Percentiles rank a stretch among this genome's conserved stretches.
These are phyloP conservation scores for Caranx melampygus DNA, from an alignment of 2,113 vertebrate species.

Conservation along the genomic window DNA sequence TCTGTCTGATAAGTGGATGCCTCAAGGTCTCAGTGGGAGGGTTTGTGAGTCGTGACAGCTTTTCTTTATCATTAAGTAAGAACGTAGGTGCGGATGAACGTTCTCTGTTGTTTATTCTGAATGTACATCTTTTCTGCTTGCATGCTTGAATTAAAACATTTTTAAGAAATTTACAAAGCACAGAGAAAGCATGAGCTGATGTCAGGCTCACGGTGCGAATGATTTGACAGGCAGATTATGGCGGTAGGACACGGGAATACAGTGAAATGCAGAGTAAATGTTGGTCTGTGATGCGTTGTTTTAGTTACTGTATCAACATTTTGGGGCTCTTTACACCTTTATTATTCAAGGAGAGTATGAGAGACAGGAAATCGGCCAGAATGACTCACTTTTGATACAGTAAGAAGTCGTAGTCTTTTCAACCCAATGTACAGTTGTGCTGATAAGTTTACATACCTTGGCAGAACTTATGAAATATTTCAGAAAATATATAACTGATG, in stretches of 20 bases:
- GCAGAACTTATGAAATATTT: too few relatives aligned
- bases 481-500: too few relatives aligned
- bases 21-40: conserved; percentile 51
- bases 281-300: not conserved
- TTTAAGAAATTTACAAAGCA: not conserved
- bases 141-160: not conserved
- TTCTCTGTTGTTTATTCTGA: not conserved
- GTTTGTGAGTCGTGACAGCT: conserved; percentile 55
- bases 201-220: not conserved
- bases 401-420: too few relatives aligned
- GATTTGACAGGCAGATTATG: not conserved
- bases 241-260: not conserved
- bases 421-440: too few relatives aligned
- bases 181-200: not conserved
- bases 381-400: too few relatives aligned
- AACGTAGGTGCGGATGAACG: not conserved
- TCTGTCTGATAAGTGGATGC: conserved; percentile 4
- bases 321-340: not conserved
- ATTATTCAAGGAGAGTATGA: not conserved
- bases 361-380: too few relatives aligned
- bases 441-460: too few relatives aligned
- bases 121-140: not conserved
- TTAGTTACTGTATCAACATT: not conserved
- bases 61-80: conserved; percentile 26
- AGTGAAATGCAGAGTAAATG: not conserved